phyloP scores from a whole-genome alignment of 2,113 vertebrate species.

The Corythornis madagascariensis region DNA sequence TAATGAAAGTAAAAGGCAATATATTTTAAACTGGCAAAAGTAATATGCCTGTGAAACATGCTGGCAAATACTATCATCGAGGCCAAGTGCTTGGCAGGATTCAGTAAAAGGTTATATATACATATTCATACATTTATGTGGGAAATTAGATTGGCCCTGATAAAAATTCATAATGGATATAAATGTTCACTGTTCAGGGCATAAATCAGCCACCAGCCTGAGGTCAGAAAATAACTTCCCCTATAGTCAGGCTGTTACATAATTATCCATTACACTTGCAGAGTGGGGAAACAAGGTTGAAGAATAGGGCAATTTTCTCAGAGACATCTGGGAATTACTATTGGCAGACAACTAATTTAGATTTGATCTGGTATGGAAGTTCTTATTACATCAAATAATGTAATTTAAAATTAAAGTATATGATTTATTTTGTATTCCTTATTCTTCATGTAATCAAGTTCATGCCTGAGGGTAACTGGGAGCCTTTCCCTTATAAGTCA shows the following conservation, averaged over 20 bases:
- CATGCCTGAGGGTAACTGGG: conserved; percentile 38
- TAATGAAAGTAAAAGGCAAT: conserved; percentile 12
- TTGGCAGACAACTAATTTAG: conserved; percentile 55
- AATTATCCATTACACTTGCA: conserved; percentile 49
- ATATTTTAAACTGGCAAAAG: background rate
- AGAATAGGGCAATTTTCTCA: conserved; percentile 59
- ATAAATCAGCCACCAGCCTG: conserved; percentile 55
- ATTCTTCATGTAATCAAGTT: conserved; percentile 42
- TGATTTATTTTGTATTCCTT: conserved; percentile 64
- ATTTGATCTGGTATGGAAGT: conserved; percentile 56
- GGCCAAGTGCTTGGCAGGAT: conserved; percentile 11
- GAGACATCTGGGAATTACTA: conserved; percentile 48
- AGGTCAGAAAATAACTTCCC: conserved; percentile 49
- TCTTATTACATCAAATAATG: conserved; percentile 62
- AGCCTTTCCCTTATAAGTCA: background rate
- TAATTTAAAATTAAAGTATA: conserved; percentile 56
- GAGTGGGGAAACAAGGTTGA: conserved; percentile 7
- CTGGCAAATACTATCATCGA: background rate
- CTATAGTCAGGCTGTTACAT: conserved; percentile 21
- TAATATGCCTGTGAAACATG: background rate
- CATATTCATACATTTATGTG: conserved; percentile 46
- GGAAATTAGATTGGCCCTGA: conserved; percentile 36
- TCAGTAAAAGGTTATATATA: conserved; percentile 55
- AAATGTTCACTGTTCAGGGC: conserved; percentile 41
- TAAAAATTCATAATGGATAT: conserved; percentile 60